A percentile compares a stretch with the other conserved stretches of the same genome.
phyloP scores from a whole-genome alignment of 2,888 invertebrate genomes.

The Pyrochroa serraticornis region DNA sequence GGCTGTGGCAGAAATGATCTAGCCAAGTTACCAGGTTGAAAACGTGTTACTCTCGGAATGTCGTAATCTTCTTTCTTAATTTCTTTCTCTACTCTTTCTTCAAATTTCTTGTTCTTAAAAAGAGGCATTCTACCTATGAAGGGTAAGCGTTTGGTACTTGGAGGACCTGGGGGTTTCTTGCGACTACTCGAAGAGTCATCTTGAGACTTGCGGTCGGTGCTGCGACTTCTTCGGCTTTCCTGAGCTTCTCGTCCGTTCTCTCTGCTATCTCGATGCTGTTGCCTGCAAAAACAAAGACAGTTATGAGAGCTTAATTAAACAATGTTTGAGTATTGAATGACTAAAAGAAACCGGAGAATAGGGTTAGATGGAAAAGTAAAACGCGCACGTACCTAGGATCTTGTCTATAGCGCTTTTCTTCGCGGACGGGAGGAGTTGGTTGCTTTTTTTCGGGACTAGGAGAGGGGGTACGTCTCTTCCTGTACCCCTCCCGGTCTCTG shows the following conservation, averaged over 20 bases:
- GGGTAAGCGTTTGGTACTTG: constrained; percentile 73
- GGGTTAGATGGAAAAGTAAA: too few relatives aligned
- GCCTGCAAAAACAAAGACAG: constrained; percentile 2
- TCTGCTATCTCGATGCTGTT: constrained; percentile 10
- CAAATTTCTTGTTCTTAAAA: constrained; percentile 66
- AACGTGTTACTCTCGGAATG: constrained; percentile 51
- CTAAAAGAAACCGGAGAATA: too few relatives aligned
- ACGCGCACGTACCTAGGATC: background rate
- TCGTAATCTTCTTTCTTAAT: constrained; percentile 61
- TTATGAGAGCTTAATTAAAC: constrained; percentile 1
- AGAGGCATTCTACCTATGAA: constrained; percentile 88
- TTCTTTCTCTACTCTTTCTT: constrained; percentile 60
- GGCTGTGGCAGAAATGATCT: constrained; percentile 56
- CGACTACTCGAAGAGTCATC: constrained; percentile 34
- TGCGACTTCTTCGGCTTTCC: constrained; percentile 23
- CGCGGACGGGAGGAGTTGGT: constrained; percentile 11
- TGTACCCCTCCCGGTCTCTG: constrained; percentile 52
- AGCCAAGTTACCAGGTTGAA: constrained; percentile 55
- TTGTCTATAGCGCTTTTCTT: constrained; percentile 2
- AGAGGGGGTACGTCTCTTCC: constrained; percentile 41
- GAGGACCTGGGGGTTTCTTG: constrained; percentile 55
- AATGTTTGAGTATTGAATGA: too few relatives aligned
- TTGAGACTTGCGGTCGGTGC: constrained; percentile 27
- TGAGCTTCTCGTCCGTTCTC: constrained; percentile 28
- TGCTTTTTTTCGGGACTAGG: constrained; percentile 41